Evolutionary conservation across 2,797 vertebrate species (phyloP).

Genomic region (Neomorphus geoffroyi): DNA sequence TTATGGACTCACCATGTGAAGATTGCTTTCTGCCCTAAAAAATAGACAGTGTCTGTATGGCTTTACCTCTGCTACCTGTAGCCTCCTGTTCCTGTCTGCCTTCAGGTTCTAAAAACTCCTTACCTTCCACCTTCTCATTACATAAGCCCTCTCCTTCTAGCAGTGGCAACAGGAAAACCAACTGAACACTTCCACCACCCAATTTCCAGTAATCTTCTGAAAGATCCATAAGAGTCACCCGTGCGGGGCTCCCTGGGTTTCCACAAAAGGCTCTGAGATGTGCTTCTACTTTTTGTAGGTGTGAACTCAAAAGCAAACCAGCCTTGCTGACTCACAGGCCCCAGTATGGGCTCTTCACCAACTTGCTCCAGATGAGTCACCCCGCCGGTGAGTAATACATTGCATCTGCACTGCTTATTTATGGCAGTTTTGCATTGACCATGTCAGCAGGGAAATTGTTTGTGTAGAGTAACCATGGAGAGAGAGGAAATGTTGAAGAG

Average conservation of each 20-base stretch:
- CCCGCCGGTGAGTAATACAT: constrained; percentile 19
- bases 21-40: background rate
- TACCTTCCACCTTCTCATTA: background rate
- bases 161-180: background rate
- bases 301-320: constrained; percentile 7
- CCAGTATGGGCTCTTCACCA: background rate
- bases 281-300: background rate
- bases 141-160: background rate
- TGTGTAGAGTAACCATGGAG: constrained; percentile 66
- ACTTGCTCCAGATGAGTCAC: constrained; percentile 48
- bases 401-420: constrained; percentile 54
- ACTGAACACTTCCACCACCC: background rate
- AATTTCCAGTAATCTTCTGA: background rate
- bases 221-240: background rate
- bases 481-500: constrained; percentile 16
- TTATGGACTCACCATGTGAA: background rate
- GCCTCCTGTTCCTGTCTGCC: background rate
- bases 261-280: background rate
- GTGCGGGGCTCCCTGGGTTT: background rate
- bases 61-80: background rate
- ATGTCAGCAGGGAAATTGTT: constrained; percentile 36
- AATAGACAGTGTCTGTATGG: background rate
- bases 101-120: background rate
- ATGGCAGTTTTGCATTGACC: constrained; percentile 11
- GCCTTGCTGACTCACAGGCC: constrained; percentile 56